Conservation (phyloP, 1,140 invertebrate species). For the Pseudomyrmex concolor region DNA sequence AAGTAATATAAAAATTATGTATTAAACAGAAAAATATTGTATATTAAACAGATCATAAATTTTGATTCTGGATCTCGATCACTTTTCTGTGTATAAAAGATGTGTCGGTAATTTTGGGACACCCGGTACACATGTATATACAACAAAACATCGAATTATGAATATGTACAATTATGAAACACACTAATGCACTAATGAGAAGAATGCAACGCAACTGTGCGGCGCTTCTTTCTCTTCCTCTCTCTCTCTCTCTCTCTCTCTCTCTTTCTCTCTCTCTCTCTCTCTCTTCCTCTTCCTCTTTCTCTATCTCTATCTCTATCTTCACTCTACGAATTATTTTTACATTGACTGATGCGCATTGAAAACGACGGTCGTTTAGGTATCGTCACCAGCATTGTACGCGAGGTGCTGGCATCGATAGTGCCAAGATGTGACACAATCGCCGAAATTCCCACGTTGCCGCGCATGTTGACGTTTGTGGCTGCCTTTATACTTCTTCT, state of each 20-base stretch:
- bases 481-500: constrained; percentile 37
- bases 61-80: too few species aligned
- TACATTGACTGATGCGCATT: constrained; percentile 46
- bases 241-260: too few species aligned
- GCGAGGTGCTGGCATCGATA: constrained; percentile 32
- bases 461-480: constrained; percentile 22
- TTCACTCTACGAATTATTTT: constrained; percentile 47
- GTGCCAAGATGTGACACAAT: constrained; percentile 67
- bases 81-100: constrained; percentile 20
- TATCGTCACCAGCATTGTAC: constrained; percentile 32
- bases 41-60: too few species aligned
- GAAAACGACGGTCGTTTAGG: constrained; percentile 18
- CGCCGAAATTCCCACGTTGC: constrained; percentile 40
- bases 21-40: too few species aligned
- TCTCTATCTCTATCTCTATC: too few species aligned
- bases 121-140: constrained; percentile 11
- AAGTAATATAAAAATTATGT: too few species aligned
- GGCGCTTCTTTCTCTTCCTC: background rate
- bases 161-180: constrained; percentile 38
- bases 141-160: constrained; percentile 9
- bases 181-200: constrained; percentile 18
- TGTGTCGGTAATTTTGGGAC: constrained; percentile 42
- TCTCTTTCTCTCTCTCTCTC: too few species aligned
- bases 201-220: constrained; percentile 40
- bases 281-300: too few species aligned